Percentiles rank a stretch among this genome's conserved stretches.
phyloP scores from a whole-genome alignment of 2,888 invertebrate species.

The Thyatira batis region DNA sequence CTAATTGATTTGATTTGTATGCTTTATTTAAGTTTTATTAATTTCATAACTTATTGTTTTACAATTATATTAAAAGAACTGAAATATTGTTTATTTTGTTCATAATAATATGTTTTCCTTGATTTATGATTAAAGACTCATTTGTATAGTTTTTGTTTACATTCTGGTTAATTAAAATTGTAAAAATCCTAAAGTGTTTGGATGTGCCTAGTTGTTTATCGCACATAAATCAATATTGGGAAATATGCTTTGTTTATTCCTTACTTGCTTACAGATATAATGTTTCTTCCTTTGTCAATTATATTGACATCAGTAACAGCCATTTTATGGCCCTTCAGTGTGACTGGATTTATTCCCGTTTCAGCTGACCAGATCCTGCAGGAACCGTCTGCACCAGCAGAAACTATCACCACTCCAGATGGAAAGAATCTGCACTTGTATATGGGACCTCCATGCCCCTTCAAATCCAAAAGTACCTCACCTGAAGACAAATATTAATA shows the following conservation, averaged over 20 bases:
- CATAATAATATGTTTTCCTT: no score
- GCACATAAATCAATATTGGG: not conserved
- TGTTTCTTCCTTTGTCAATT: conserved; percentile 86
- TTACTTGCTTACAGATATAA: conserved; percentile 86
- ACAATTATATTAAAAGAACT: no score
- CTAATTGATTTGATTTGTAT: no score
- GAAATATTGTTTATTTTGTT: no score
- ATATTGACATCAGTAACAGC: conserved; percentile 84
- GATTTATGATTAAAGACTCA: no score
- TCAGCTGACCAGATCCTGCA: conserved; percentile 88
- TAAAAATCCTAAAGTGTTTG: no score
- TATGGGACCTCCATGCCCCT: conserved; percentile 86
- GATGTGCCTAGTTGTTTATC: no score
- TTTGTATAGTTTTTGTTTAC: no score
- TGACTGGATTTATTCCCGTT: conserved; percentile 85
- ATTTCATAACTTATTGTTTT: no score
- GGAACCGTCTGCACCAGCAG: conserved; percentile 86
- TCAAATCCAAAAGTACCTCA: conserved; percentile 71
- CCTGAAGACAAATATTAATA: conserved; percentile 42
- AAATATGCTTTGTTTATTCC: conserved; percentile 16
- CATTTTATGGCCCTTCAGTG: conserved; percentile 85
- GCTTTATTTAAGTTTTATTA: no score
- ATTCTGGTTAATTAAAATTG: no score
- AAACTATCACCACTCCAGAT: conserved; percentile 85
- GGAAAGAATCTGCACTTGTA: conserved; percentile 87